These are phyloP conservation scores for Salvelinus namaycush DNA, from an alignment of 2,113 vertebrate species.

Conservation along the genomic window DNA sequence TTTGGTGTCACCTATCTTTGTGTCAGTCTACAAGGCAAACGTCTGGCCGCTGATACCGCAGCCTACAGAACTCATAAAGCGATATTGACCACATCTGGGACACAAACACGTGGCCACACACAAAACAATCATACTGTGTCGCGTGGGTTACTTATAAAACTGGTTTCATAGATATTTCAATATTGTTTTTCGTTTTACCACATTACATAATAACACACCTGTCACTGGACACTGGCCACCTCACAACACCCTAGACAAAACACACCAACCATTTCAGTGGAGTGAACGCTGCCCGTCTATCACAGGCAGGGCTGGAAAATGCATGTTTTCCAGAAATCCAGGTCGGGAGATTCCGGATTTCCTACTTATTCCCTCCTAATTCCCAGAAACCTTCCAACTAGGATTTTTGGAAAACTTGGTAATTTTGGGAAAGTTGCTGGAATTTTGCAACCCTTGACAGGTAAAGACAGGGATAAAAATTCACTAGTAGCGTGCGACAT, in stretches of 20 bases:
- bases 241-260: slow-evolving; percentile 44
- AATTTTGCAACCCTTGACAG: background rate
- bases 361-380: too few relatives aligned
- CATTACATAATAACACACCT: slow-evolving; percentile 39
- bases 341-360: too few relatives aligned
- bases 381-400: too few relatives aligned
- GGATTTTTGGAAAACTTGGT: too few relatives aligned
- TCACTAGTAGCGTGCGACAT: slow-evolving; percentile 1
- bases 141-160: slow-evolving; percentile 40
- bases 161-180: slow-evolving; percentile 17
- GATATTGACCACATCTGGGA: slow-evolving; percentile 34
- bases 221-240: slow-evolving; percentile 49
- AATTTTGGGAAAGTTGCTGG: slow-evolving; percentile 12
- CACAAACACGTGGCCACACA: slow-evolving; percentile 4
- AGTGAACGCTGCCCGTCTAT: background rate
- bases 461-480: background rate
- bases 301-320: background rate
- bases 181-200: slow-evolving; percentile 35
- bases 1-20: slow-evolving; percentile 15
- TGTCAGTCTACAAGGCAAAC: slow-evolving; percentile 44
- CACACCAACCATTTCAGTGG: background rate
- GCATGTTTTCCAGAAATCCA: too few relatives aligned
- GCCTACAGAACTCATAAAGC: slow-evolving; percentile 19
- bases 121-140: slow-evolving; percentile 31
- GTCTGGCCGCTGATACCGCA: slow-evolving; percentile 1